phyloP scores from a whole-genome alignment of 2,797 vertebrate species.

The Alauda arvensis region DNA sequence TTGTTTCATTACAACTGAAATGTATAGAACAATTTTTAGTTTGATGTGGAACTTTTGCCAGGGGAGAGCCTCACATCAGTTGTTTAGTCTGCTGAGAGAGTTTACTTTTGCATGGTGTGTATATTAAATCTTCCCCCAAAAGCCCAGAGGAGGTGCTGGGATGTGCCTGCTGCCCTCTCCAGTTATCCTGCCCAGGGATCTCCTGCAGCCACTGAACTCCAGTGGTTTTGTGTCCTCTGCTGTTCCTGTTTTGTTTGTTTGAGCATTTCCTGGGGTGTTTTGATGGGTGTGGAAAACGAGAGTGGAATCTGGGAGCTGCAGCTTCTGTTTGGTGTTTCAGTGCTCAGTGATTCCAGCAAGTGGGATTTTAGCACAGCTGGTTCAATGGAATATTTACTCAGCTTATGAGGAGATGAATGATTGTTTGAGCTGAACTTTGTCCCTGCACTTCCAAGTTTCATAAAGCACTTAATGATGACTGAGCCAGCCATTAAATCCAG shows the following conservation, averaged over 20 bases:
- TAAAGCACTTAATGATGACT: not conserved
- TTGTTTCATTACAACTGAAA: not conserved
- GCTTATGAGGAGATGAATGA: not conserved
- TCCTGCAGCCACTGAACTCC: not conserved
- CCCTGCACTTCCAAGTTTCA: not conserved
- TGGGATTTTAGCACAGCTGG: not conserved
- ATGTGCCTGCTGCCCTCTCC: not conserved
- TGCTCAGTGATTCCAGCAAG: not conserved
- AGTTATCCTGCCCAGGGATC: rapidly evolving
- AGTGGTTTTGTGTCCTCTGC: not conserved
- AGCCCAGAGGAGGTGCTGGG: not conserved
- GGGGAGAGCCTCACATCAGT: not conserved
- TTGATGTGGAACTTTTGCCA: not conserved
- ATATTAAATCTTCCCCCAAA: rapidly evolving
- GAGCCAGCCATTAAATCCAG: not conserved
- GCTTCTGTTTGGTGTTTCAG: not conserved
- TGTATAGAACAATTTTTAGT: not conserved
- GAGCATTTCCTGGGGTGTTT: rapidly evolving
- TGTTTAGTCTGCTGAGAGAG: not conserved
- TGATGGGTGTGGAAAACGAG: rapidly evolving
- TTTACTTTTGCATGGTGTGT: not conserved
- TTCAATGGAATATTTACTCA: not conserved
- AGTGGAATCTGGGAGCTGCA: not conserved
- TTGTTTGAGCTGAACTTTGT: not conserved
- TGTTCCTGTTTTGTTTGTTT: not conserved